These are phyloP conservation scores for Halcyon smyrnensis DNA, from an alignment of 2,797 vertebrate species.

Conservation along the genomic window DNA sequence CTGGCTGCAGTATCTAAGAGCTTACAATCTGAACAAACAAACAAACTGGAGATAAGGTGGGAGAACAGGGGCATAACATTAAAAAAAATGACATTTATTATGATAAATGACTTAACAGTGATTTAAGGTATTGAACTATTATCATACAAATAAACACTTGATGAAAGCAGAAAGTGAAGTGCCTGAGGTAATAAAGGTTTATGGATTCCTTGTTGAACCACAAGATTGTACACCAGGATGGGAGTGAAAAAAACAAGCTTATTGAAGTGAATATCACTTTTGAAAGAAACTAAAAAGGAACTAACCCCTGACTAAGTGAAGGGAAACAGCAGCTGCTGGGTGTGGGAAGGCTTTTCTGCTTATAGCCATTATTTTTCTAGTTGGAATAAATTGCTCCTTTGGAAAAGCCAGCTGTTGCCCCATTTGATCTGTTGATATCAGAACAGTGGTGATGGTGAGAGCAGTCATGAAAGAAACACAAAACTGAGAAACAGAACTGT, in stretches of 20 bases:
- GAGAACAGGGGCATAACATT: not conserved
- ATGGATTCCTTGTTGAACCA: constrained; percentile 26
- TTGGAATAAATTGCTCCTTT: not conserved
- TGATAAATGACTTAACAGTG: constrained; percentile 1
- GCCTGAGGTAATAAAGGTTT: constrained; percentile 10
- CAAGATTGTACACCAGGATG: not conserved
- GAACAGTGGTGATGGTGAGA: not conserved
- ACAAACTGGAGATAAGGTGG: not conserved
- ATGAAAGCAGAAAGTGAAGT: constrained; percentile 30
- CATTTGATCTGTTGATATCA: not conserved
- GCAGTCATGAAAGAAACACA: not conserved
- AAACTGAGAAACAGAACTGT: not conserved
- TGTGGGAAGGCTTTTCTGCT: not conserved
- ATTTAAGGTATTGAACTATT: constrained; percentile 11
- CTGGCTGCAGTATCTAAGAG: not conserved
- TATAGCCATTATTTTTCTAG: not conserved
- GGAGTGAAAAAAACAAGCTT: not conserved
- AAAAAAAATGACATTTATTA: constrained; percentile 31
- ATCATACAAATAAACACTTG: constrained; percentile 51
- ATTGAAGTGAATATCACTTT: not conserved
- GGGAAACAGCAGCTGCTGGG: not conserved
- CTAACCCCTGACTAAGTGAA: not conserved
- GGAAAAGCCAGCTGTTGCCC: not conserved
- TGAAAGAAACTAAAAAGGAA: not conserved
- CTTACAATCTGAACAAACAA: not conserved